A percentile compares a stretch with the other conserved stretches of the same genome.
Conservation (phyloP, 2,113 vertebrate species). For the Tylochromis polylepis region DNA sequence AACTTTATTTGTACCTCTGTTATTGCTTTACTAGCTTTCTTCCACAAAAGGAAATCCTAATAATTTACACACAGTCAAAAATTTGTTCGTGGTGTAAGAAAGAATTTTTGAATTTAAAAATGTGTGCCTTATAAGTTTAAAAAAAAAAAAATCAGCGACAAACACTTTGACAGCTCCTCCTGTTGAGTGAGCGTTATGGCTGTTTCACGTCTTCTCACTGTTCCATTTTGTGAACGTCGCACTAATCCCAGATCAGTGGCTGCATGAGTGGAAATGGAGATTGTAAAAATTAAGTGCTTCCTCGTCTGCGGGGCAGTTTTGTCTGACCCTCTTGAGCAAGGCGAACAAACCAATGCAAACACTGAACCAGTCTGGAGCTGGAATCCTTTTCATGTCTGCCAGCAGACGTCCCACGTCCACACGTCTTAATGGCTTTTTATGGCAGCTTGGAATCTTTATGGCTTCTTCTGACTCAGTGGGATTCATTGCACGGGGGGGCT, state of each 20-base stretch:
- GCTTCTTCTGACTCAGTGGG: conserved; percentile 59
- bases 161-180: neutral
- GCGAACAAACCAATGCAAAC: conserved; percentile 46
- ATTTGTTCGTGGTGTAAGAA: neutral
- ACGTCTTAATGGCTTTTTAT: conserved; percentile 72
- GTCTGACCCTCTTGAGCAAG: conserved; percentile 43
- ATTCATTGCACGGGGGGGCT: conserved; percentile 40
- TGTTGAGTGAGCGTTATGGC: neutral
- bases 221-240: conserved; percentile 1
- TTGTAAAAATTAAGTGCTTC: conserved; percentile 66
- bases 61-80: neutral
- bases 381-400: conserved; percentile 73
- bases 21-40: neutral
- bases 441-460: conserved; percentile 76
- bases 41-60: neutral
- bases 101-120: neutral
- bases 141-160: neutral
- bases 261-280: conserved; percentile 36
- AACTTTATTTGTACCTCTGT: neutral
- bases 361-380: conserved; percentile 44
- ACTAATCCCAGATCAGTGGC: conserved; percentile 32
- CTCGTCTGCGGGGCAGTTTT: conserved; percentile 48
- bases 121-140: neutral
- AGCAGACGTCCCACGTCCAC: conserved; percentile 59
- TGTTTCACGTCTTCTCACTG: neutral